phyloP scores from a whole-genome alignment of 2,888 invertebrate genomes.

The Ophion ventricosus region DNA sequence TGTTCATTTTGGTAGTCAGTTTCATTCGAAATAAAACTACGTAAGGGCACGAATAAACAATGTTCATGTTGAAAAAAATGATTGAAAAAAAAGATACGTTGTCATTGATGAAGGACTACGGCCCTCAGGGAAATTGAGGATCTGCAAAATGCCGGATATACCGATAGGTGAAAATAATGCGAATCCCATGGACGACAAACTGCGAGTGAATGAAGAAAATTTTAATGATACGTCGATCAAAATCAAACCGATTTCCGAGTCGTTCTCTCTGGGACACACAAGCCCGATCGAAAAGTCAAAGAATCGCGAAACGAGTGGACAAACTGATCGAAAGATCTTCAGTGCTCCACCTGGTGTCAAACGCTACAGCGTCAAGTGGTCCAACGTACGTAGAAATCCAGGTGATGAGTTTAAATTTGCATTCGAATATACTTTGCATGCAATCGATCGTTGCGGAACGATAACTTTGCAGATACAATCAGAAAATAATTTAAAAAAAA shows the following conservation, averaged over 20 bases:
- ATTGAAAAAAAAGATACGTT: not conserved
- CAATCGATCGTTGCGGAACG: not conserved
- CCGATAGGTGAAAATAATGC: not conserved
- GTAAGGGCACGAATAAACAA: not conserved
- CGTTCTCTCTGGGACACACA: not conserved
- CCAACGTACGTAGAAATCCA: slow-evolving; percentile 72
- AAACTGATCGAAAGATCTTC: slow-evolving; percentile 65
- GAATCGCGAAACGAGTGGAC: slow-evolving; percentile 31
- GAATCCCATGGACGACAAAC: not conserved
- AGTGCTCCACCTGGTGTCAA: slow-evolving; percentile 75
- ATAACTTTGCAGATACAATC: not conserved
- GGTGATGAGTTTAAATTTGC: slow-evolving; percentile 59
- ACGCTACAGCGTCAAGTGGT: slow-evolving; percentile 74
- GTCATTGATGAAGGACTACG: not conserved
- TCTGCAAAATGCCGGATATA: not conserved
- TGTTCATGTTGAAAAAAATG: not conserved
- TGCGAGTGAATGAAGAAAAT: not conserved
- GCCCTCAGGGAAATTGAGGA: not conserved
- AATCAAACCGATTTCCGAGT: not conserved
- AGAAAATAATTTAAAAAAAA: not conserved
- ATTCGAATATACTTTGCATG: not conserved
- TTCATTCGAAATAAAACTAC: not conserved
- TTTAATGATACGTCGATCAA: not conserved
- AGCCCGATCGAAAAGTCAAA: not conserved
- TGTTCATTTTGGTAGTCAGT: not conserved